These are phyloP conservation scores for Ametastegia equiseti DNA, from an alignment of 2,888 invertebrate species.

Conservation along the genomic window DNA sequence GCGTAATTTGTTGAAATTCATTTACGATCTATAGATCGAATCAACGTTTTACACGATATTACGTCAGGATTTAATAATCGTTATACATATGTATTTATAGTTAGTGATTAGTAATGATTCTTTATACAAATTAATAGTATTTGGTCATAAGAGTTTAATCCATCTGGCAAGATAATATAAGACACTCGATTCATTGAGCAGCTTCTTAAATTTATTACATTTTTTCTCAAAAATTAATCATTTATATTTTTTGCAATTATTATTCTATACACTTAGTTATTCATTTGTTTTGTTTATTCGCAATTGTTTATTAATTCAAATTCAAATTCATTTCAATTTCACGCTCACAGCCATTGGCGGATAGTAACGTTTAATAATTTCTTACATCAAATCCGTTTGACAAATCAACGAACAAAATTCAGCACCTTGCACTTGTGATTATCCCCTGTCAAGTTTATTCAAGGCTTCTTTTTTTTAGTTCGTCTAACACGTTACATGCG, in stretches of 20 bases:
- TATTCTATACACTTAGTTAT: not conserved
- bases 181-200: constrained; percentile 18
- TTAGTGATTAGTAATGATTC: constrained; percentile 18
- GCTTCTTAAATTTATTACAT: not conserved
- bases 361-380: constrained; percentile 13
- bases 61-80: not conserved
- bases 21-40: not conserved
- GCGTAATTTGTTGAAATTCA: not conserved
- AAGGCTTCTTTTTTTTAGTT: not conserved
- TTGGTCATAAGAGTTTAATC: constrained; percentile 56
- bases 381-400: constrained; percentile 5
- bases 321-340: constrained; percentile 52
- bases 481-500: not conserved
- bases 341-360: constrained; percentile 63
- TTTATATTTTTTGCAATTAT: not conserved
- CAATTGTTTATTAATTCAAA: not conserved
- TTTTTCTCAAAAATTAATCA: not conserved
- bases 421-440: not conserved
- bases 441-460: not conserved
- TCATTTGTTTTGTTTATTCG: not conserved
- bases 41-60: not conserved
- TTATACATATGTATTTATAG: not conserved
- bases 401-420: not conserved
- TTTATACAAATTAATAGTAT: constrained; percentile 55
- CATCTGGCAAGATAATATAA: constrained; percentile 64